Base-by-base conservation (phyloP, 2,888 invertebrate genomes). In the Blastobasis adustella region DNA sequence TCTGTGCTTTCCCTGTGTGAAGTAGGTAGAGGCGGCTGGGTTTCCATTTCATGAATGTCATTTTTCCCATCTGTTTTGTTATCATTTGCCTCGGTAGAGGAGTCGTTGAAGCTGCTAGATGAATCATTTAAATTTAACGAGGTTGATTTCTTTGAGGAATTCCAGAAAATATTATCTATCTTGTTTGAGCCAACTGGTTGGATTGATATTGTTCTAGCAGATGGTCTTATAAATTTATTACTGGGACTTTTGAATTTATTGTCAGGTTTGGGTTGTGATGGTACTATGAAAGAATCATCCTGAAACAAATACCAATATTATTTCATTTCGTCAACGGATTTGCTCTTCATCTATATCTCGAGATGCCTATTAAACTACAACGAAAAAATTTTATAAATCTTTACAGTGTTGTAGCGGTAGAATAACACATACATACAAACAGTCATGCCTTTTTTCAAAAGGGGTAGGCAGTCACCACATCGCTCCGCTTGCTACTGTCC, bases 251-350 rank as follows among this genome's bases (percentile, higher is more conserved):
- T 71, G 49, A 71, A 69, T 51, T 62, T 8, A 2, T 23, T 43
- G 4, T 57, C 59, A 49, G 56, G 51, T 59, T 71, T 75, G 8
- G 69, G 63, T 59, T 82, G 82, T 54, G 82, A 76, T 50, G 76
- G 67, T 45, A 66, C 67, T 51, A 81, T 64, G 55, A 82, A 79
- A 0, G 87, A 86, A 48, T 85, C 85, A 50, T 88, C 87, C 87
- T 87, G 75, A 37, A 79, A 83, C 54, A 42, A 43, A 50, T 47
- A 50, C 45, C 46, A 23, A 10, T 46, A 23, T 52, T 38, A 10
- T 23, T 23, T 23, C 23, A 23, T 23, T 23, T 23, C 23, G 23
- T 23, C 23, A 1, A 23, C 23, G 23, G 23, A 23, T 1, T 23
- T 23, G 23, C 23, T 23, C 23, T 23, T 23, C 23, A 23, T 3